Percentiles rank a stretch among this genome's conserved stretches.
phyloP scores from a whole-genome alignment of 2,113 vertebrate genomes.

The Chaenogobius annularis region DNA sequence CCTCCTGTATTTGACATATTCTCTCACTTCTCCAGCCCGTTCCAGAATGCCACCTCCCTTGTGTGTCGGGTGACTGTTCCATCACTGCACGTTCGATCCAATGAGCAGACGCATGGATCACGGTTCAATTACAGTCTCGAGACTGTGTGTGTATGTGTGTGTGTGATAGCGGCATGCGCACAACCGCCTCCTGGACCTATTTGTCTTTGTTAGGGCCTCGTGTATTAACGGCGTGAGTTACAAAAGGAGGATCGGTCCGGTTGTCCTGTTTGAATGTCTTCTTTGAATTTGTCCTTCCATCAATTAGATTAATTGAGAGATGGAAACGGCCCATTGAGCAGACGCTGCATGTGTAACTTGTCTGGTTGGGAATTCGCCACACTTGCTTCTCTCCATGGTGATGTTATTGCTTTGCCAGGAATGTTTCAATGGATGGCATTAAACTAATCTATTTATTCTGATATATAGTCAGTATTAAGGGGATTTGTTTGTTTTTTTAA shows the following conservation, averaged over 20 bases:
- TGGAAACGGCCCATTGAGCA: constrained; percentile 69
- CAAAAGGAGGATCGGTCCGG: constrained; percentile 61
- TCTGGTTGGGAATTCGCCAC: too few relatives aligned
- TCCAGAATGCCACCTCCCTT: constrained; percentile 15
- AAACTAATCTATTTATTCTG: too few relatives aligned
- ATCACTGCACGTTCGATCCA: constrained; percentile 45
- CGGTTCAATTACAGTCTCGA: constrained; percentile 70
- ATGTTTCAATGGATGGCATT: too few relatives aligned
- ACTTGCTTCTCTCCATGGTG: too few relatives aligned
- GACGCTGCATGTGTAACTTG: constrained; percentile 12
- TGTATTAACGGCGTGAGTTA: constrained; percentile 52
- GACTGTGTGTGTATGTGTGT: constrained; percentile 68
- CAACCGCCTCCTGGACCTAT: constrained; percentile 59
- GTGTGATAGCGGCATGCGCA: constrained; percentile 52
- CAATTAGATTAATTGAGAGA: constrained; percentile 74
- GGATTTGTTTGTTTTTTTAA: too few relatives aligned
- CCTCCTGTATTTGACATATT: background rate
- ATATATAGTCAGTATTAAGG: too few relatives aligned
- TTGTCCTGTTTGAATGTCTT: constrained; percentile 54
- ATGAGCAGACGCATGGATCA: constrained; percentile 53
- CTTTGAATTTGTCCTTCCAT: constrained; percentile 70
- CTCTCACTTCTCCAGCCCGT: constrained; percentile 18
- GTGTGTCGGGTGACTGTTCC: constrained; percentile 24
- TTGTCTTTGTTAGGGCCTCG: constrained; percentile 73
- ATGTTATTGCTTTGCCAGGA: too few relatives aligned